These are phyloP conservation scores for Hydropotes inermis DNA, from an alignment of 2,113 vertebrate species.

Conservation along the genomic window DNA sequence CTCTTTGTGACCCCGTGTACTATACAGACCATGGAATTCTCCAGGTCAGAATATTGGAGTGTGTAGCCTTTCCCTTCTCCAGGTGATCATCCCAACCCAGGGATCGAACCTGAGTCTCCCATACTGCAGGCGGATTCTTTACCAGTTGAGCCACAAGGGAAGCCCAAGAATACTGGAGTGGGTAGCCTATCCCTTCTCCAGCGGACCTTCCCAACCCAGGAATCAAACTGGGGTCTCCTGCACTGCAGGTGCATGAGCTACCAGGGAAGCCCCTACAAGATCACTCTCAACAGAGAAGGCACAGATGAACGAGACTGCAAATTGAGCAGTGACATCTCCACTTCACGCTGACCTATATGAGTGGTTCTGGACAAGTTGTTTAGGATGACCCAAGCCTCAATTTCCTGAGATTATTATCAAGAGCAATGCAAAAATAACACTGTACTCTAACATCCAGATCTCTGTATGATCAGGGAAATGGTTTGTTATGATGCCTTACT, in stretches of 20 bases:
- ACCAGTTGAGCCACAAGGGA: neutral
- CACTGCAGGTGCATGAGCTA: neutral
- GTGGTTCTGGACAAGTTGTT: neutral
- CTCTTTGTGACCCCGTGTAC: neutral
- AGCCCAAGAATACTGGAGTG: neutral
- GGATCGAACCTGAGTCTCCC: neutral
- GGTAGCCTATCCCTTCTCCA: neutral
- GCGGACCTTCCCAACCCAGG: neutral
- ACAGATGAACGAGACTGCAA: neutral
- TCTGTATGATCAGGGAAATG: neutral
- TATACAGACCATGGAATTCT: neutral
- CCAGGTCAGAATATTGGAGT: neutral
- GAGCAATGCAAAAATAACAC: neutral
- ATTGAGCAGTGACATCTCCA: fast-evolving
- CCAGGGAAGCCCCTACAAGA: neutral
- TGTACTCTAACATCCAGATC: neutral
- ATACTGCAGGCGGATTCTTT: neutral
- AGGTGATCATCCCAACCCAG: neutral
- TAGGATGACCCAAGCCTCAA: neutral
- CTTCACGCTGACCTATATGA: neutral
- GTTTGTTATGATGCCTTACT: neutral
- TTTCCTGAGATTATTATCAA: neutral
- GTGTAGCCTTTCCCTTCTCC: neutral
- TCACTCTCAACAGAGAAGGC: neutral
- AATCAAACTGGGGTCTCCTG: neutral